Percentiles rank a stretch among this genome's conserved stretches.
These are phyloP conservation scores for Ceratina calcarata DNA, from an alignment of 1,140 invertebrate species.

Conservation along the genomic window DNA sequence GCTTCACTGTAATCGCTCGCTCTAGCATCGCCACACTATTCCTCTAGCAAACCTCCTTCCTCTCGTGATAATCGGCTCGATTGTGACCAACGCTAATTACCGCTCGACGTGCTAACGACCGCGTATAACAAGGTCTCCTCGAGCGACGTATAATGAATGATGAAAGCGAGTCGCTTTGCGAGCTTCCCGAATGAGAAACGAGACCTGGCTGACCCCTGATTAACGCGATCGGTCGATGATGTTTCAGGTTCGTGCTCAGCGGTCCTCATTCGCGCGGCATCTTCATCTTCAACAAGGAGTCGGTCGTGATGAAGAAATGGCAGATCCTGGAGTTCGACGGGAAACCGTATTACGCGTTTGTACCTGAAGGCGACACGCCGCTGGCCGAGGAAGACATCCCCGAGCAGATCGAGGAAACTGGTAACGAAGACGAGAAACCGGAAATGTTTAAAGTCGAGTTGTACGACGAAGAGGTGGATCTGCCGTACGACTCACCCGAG, in stretches of 20 bases:
- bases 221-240: slow-evolving; percentile 53
- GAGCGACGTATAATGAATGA: background rate
- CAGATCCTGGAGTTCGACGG: slow-evolving; percentile 79
- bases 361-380: slow-evolving; percentile 73
- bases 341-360: slow-evolving; percentile 78
- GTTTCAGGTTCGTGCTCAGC: slow-evolving; percentile 73
- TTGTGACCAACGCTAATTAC: background rate
- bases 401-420: slow-evolving; percentile 65
- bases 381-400: slow-evolving; percentile 65
- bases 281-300: slow-evolving; percentile 77
- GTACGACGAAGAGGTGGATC: slow-evolving; percentile 26
- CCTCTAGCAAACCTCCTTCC: background rate
- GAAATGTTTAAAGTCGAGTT: slow-evolving; percentile 33
- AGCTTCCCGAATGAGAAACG: slow-evolving; percentile 5
- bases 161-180: background rate
- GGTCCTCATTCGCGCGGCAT: slow-evolving; percentile 68
- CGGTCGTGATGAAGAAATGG: slow-evolving; percentile 78
- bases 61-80: background rate
- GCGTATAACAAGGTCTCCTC: slow-evolving; percentile 1
- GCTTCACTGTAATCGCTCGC: slow-evolving; percentile 5
- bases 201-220: background rate
- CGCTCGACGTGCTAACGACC: slow-evolving; percentile 1
- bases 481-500: slow-evolving; percentile 45
- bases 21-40: slow-evolving; percentile 24
- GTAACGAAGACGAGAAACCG: background rate